phyloP scores from a whole-genome alignment of 2,888 invertebrate genomes.

The Cheilosia pagana region DNA sequence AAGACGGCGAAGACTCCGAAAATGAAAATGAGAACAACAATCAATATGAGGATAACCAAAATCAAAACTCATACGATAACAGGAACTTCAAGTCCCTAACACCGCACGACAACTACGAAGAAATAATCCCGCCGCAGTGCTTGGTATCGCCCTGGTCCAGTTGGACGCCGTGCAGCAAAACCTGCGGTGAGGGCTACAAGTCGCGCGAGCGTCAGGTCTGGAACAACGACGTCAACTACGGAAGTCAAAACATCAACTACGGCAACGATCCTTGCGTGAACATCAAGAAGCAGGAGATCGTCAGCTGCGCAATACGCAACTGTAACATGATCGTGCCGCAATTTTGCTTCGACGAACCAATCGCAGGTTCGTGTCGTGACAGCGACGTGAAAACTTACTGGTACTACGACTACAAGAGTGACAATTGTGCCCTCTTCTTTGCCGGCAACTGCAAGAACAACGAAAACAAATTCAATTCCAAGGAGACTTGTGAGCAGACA shows the following conservation, averaged over 20 bases:
- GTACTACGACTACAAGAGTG: slow-evolving; percentile 90
- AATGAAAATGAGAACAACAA: slow-evolving; percentile 30
- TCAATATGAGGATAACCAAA: slow-evolving; percentile 77
- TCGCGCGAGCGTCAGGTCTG: slow-evolving; percentile 84
- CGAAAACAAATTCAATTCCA: slow-evolving; percentile 92
- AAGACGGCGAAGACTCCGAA: too few relatives aligned
- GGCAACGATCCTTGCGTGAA: slow-evolving; percentile 81
- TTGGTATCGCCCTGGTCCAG: slow-evolving; percentile 89
- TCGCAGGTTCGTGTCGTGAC: slow-evolving; percentile 90
- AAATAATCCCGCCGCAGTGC: slow-evolving; percentile 84
- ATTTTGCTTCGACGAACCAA: slow-evolving; percentile 81
- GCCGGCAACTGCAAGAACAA: slow-evolving; percentile 94
- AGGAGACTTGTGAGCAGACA: slow-evolving; percentile 88
- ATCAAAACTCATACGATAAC: slow-evolving; percentile 76
- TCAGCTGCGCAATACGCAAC: slow-evolving; percentile 80
- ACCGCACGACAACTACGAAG: slow-evolving; percentile 71
- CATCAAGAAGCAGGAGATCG: slow-evolving; percentile 80
- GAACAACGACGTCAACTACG: slow-evolving; percentile 81
- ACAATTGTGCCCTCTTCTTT: slow-evolving; percentile 93
- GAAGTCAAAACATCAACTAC: slow-evolving; percentile 77
- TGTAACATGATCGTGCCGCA: slow-evolving; percentile 80
- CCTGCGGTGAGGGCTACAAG: slow-evolving; percentile 90
- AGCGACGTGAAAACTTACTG: slow-evolving; percentile 90
- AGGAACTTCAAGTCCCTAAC: slow-evolving; percentile 34
- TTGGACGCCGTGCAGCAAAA: slow-evolving; percentile 92